phyloP scores from a whole-genome alignment of 2,113 vertebrate genomes.

The Phrynocephalus versicolor region DNA sequence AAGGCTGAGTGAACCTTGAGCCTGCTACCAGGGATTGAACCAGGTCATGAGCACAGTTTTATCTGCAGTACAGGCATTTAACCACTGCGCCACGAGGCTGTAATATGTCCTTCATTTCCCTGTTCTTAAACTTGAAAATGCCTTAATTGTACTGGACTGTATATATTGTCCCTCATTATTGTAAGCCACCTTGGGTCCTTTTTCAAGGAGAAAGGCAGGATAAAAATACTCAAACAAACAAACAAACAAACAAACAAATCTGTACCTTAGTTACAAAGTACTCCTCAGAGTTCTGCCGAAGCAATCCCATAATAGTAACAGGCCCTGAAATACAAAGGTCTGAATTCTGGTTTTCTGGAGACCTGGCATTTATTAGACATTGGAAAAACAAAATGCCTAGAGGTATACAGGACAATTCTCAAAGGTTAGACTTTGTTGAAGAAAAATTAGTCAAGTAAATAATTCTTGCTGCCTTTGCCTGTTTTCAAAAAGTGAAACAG shows the following conservation, averaged over 20 bases:
- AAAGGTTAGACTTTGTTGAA: neutral
- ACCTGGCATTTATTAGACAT: constrained; percentile 79
- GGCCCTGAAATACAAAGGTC: constrained; percentile 28
- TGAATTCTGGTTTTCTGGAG: constrained; percentile 69
- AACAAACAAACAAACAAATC: constrained; percentile 35
- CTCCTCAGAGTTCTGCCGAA: constrained; percentile 26
- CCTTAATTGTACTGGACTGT: no score
- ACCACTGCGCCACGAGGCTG: no score
- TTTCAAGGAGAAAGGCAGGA: no score
- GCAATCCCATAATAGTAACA: constrained; percentile 27
- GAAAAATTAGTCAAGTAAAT: neutral
- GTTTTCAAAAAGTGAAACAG: neutral
- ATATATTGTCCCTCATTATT: no score
- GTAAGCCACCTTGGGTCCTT: no score
- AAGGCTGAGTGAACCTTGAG: no score
- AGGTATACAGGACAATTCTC: constrained; percentile 48
- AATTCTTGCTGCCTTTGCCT: neutral
- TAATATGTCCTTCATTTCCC: no score
- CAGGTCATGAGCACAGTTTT: no score
- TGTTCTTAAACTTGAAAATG: no score
- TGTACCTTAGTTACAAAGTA: constrained; percentile 48
- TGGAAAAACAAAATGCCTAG: constrained; percentile 61
- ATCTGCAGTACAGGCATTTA: no score
- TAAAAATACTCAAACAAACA: no score
- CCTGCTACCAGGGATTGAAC: no score